Conservation (phyloP, 1,140 invertebrate species). For the Augochlora pura region DNA sequence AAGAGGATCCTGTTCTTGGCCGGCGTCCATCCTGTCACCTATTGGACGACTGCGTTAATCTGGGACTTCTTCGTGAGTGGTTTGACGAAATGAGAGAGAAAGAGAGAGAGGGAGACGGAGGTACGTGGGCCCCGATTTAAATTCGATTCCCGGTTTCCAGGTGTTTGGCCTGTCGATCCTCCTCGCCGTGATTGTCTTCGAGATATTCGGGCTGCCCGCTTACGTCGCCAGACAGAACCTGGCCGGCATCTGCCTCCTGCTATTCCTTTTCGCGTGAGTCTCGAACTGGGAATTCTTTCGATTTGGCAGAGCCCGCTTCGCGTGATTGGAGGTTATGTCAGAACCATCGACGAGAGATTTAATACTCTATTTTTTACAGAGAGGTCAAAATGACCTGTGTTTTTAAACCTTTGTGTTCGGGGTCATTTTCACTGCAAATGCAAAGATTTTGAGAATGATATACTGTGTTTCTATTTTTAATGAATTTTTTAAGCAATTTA, state of each 20-base stretch:
- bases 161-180: conserved; percentile 80
- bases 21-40: conserved; percentile 82
- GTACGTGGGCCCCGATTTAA: neutral
- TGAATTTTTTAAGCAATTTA: too few species aligned
- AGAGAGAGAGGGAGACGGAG: too few species aligned
- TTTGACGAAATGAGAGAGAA: neutral
- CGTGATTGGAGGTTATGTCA: too few species aligned
- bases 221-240: conserved; percentile 84
- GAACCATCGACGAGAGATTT: too few species aligned
- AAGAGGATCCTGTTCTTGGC: conserved; percentile 84
- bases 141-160: conserved; percentile 53
- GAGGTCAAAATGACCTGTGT: too few species aligned
- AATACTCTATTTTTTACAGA: too few species aligned
- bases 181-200: conserved; percentile 81
- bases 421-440: too few species aligned
- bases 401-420: too few species aligned
- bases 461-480: too few species aligned
- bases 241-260: conserved; percentile 81
- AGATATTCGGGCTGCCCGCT: conserved; percentile 83
- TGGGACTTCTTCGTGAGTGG: conserved; percentile 82
- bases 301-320: too few species aligned
- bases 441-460: too few species aligned
- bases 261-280: conserved; percentile 83
- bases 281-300: neutral
- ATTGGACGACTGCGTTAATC: conserved; percentile 82